Percentiles rank a stretch among this genome's conserved stretches.
phyloP scores from a whole-genome alignment of 2,797 vertebrate species.

The Falco cherrug region DNA sequence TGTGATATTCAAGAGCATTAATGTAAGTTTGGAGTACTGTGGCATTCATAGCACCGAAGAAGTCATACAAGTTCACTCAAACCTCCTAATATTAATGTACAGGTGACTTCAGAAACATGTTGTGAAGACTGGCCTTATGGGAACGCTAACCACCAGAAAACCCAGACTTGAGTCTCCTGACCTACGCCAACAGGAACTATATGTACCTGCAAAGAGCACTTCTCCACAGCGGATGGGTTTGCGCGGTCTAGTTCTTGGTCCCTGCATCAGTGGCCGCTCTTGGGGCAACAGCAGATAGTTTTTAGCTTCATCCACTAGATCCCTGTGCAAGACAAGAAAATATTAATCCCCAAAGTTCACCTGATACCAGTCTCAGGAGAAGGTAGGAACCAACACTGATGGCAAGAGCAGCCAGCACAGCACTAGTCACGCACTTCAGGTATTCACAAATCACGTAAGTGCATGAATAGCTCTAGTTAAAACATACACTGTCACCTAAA shows the following conservation, averaged over 20 bases:
- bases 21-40: neutral
- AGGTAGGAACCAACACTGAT: neutral
- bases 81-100: neutral
- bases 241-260: conserved; percentile 92
- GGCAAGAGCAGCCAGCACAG: neutral
- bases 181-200: neutral
- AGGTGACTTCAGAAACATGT: neutral
- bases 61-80: neutral
- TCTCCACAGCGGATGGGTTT: conserved; percentile 98
- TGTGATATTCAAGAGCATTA: neutral
- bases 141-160: neutral
- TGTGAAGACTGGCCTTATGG: neutral
- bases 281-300: conserved; percentile 97
- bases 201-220: conserved; percentile 95
- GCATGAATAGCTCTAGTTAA: neutral
- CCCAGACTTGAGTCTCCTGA: neutral
- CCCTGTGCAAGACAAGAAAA: conserved; percentile 77
- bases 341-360: neutral
- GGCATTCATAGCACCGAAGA: neutral
- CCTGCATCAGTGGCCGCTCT: conserved; percentile 97
- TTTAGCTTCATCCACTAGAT: conserved; percentile 98
- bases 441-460: neutral
- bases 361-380: neutral
- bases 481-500: neutral
- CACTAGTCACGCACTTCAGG: neutral